These are phyloP conservation scores for Indicator maculatus DNA, from an alignment of 2,113 vertebrate genomes.

Conservation along the genomic window DNA sequence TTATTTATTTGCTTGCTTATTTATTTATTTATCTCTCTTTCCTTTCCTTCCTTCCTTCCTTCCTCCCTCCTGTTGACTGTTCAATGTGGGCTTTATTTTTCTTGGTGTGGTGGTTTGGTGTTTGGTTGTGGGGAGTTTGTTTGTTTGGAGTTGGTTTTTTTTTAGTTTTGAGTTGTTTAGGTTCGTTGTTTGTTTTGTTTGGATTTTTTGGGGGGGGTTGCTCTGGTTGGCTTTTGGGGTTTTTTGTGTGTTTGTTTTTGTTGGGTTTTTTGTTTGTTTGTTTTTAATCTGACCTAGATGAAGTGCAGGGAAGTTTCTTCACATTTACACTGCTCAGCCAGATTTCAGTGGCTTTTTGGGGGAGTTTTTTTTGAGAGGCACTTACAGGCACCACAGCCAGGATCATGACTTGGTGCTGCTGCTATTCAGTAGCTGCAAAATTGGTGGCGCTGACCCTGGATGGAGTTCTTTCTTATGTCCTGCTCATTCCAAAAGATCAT, in stretches of 20 bases:
- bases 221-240: too few relatives aligned
- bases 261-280: neutral
- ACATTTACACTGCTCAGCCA: accelerated
- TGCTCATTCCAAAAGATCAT: neutral
- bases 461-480: neutral
- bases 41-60: too few relatives aligned
- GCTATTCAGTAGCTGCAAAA: neutral
- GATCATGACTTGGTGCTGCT: neutral
- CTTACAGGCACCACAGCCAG: neutral
- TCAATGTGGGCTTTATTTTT: neutral
- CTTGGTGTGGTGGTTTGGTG: too few relatives aligned
- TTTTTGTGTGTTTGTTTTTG: neutral
- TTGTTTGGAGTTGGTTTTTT: neutral
- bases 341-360: neutral
- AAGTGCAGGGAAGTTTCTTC: neutral
- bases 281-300: neutral
- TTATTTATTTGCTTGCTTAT: too few relatives aligned
- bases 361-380: neutral
- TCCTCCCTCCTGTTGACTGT: neutral
- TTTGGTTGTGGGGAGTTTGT: too few relatives aligned
- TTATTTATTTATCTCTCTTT: neutral
- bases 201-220: neutral
- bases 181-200: neutral
- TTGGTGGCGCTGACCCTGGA: neutral
- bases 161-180: too few relatives aligned